Conservation (phyloP, 2,113 vertebrate genomes). For the Myrmophylax atrothorax region DNA sequence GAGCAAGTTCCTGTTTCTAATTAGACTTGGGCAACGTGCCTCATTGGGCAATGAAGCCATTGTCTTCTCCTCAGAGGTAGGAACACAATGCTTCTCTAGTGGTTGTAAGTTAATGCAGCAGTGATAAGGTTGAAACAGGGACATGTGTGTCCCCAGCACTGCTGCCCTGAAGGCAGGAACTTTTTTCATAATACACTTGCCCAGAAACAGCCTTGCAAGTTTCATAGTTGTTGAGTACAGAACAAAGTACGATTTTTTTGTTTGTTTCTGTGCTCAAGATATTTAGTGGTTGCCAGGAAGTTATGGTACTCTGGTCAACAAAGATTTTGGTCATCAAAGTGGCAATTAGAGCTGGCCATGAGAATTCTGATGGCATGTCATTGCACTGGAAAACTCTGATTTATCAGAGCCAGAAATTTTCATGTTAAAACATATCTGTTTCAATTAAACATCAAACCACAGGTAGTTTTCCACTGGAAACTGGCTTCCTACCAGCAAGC, state of each 20-base stretch:
- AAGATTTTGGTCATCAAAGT: conserved; percentile 17
- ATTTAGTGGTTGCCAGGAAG: not conserved
- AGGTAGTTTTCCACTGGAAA: conserved; percentile 25
- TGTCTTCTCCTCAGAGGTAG: conserved; percentile 39
- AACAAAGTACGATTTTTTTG: accelerated
- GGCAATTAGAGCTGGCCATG: not conserved
- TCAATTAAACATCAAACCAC: conserved; percentile 32
- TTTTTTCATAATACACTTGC: not conserved
- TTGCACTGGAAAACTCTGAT: not conserved
- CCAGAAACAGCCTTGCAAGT: not conserved
- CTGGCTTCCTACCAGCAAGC: conserved; percentile 16
- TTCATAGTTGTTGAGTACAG: not conserved
- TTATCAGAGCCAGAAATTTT: not conserved
- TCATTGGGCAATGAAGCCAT: not conserved
- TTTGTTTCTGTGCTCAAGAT: not conserved
- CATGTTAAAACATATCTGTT: not conserved
- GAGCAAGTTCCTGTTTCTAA: conserved; percentile 27
- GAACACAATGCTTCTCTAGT: not conserved
- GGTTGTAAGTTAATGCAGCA: not conserved
- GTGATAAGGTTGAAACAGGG: not conserved
- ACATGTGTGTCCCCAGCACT: not conserved
- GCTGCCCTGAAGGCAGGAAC: not conserved
- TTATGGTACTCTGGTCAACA: not conserved
- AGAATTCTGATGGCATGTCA: not conserved
- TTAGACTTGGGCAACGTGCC: not conserved